Evolutionary conservation across 2,797 vertebrate genomes (phyloP), one percentile per base, ranked within the genome.

Genomic region (Rhabdomys pumilio): DNA sequence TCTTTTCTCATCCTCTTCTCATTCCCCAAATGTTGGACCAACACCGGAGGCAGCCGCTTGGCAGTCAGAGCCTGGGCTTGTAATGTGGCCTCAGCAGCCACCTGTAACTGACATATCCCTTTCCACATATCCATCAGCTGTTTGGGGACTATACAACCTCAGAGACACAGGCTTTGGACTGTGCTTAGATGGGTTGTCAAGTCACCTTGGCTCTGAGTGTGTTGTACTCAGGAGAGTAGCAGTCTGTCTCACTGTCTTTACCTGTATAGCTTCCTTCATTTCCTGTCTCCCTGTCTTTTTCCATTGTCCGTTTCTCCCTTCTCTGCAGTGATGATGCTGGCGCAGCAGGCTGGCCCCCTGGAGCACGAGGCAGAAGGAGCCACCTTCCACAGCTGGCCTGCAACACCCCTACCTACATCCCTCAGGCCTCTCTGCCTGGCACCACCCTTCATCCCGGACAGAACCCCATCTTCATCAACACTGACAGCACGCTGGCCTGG

Each of bases 311-410:
- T 26, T 84, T 94, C 26, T 84, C 59, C 61, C n/a, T 50, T 72
- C 31, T 4, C 22, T 90, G 82, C 87, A 97, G 96, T 97, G 90
- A 97, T 65, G 82, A 72, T 11, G 34, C 82, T 57, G 82, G 59
- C 5, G 8, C 88, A 10, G 69, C 50, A 59, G 38, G 65, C 53
- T 73, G 77, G 59, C 50, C 59, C 65, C 61, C 57, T 65, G 59
- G 80, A 86, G 67, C 76, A 2, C 0, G 34, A 96, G 50, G 65
- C 81, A 90, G 80, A 90, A 61, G 67, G 69, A 29, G n/a, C 73
- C 19, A n/a, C 29, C 50, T 44, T 76, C 77, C 50, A 82, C 41
- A 65, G 41, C 91, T 50, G 57, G 92, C 89, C 85, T n/a, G 59
- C 76, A 88, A 89, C 90, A 89, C 47, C 69, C 83, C 67, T 41